Conservation (phyloP, 2,797 vertebrate genomes). For the Falco novaeseelandiae region DNA sequence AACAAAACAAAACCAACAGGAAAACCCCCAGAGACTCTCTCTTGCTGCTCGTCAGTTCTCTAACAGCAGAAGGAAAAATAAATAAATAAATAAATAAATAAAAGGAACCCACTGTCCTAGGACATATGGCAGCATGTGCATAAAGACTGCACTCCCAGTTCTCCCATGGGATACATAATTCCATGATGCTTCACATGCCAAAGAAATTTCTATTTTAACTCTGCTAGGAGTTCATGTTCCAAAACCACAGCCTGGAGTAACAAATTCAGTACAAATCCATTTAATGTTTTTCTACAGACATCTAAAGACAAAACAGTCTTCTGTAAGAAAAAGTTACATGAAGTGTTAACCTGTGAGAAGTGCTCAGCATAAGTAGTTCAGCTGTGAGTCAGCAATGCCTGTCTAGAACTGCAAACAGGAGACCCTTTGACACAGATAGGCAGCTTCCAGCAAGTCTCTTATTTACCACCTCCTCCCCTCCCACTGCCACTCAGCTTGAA, state of each 20-base stretch:
- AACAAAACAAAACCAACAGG: neutral
- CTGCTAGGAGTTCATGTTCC: neutral
- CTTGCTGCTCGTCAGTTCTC: neutral
- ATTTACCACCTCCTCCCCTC: constrained; percentile 16
- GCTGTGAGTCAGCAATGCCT: constrained; percentile 63
- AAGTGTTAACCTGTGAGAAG: constrained; percentile 16
- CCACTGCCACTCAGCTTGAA: neutral
- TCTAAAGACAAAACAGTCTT: neutral
- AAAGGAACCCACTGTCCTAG: neutral
- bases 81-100: fast-evolving
- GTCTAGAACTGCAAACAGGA: constrained; percentile 33
- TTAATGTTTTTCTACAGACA: neutral
- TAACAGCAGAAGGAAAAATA: neutral
- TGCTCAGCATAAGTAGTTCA: neutral
- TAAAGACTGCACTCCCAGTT: neutral
- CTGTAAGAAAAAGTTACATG: neutral
- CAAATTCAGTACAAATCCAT: neutral
- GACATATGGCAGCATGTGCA: neutral
- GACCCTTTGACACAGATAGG: constrained; percentile 46
- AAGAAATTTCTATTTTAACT: constrained; percentile 23
- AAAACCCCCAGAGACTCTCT: neutral
- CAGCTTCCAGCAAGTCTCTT: constrained; percentile 36
- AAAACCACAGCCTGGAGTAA: neutral
- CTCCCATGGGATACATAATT: constrained; percentile 22
- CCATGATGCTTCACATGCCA: neutral